Conservation (phyloP, 2,888 invertebrate species). For the Adelphocoris suturalis region DNA sequence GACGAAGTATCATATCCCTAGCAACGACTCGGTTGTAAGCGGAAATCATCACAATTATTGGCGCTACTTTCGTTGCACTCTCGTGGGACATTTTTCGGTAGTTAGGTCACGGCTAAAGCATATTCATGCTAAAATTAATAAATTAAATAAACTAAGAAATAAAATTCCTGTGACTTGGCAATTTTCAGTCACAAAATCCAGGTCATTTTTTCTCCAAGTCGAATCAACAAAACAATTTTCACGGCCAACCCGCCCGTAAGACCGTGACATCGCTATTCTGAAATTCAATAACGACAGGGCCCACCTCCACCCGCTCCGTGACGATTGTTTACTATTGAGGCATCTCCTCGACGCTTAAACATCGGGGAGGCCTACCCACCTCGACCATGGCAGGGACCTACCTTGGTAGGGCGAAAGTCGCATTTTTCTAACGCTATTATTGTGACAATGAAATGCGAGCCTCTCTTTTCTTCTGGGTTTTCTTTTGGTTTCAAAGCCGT, state of each 20-base stretch:
- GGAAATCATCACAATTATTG: no score
- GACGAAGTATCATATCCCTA: no score
- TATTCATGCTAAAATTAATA: no score
- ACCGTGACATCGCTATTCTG: slow-evolving; percentile 3
- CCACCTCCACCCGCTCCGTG: neutral
- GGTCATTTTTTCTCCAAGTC: no score
- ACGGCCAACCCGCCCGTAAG: neutral
- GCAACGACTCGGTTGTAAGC: no score
- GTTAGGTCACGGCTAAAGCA: no score
- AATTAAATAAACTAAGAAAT: no score
- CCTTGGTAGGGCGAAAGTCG: neutral
- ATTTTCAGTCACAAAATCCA: no score
- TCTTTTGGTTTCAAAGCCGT: slow-evolving; percentile 12
- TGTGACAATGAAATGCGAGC: slow-evolving; percentile 42
- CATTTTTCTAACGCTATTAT: slow-evolving; percentile 36
- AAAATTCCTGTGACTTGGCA: no score
- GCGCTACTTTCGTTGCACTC: no score
- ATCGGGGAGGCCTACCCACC: neutral
- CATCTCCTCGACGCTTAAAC: neutral
- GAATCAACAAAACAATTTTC: neutral
- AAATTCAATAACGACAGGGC: neutral
- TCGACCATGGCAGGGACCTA: neutral
- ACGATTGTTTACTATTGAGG: slow-evolving; percentile 26
- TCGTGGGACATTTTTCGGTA: no score
- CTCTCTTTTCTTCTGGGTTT: neutral